Conservation (phyloP, 2,113 vertebrate species). For the Pterophyllum scalare region DNA sequence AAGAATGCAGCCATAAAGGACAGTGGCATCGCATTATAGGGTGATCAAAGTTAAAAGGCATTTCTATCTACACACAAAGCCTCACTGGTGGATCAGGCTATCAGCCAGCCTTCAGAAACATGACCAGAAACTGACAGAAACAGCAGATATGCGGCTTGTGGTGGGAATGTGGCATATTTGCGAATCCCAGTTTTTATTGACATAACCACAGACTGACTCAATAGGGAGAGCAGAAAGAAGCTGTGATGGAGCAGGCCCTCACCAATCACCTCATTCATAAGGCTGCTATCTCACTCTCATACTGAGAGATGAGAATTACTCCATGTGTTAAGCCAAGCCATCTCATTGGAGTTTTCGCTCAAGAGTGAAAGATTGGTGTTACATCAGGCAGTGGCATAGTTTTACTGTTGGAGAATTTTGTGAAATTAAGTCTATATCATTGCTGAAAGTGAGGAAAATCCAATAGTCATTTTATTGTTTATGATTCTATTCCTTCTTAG, state of each 20-base stretch:
- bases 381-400: background rate
- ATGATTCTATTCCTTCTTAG: background rate
- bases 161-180: constrained; percentile 24
- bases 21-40: constrained; percentile 31
- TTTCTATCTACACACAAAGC: constrained; percentile 20
- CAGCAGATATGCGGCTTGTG: constrained; percentile 28
- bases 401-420: background rate
- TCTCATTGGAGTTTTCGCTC: constrained; percentile 7
- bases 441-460: background rate
- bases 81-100: constrained; percentile 33
- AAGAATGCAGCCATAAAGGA: constrained; percentile 58
- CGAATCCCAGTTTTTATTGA: constrained; percentile 59
- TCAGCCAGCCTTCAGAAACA: constrained; percentile 42
- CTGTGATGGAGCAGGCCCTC: constrained; percentile 51
- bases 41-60: constrained; percentile 59
- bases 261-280: constrained; percentile 77
- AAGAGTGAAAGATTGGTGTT: constrained; percentile 26
- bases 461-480: background rate
- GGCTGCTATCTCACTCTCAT: constrained; percentile 54
- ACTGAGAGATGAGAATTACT: constrained; percentile 60
- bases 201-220: constrained; percentile 73
- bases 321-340: constrained; percentile 46
- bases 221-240: constrained; percentile 40
- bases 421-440: background rate
- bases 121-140: constrained; percentile 53